Conservation (phyloP, 2,113 vertebrate species). For the Gopherus evgoodei region DNA sequence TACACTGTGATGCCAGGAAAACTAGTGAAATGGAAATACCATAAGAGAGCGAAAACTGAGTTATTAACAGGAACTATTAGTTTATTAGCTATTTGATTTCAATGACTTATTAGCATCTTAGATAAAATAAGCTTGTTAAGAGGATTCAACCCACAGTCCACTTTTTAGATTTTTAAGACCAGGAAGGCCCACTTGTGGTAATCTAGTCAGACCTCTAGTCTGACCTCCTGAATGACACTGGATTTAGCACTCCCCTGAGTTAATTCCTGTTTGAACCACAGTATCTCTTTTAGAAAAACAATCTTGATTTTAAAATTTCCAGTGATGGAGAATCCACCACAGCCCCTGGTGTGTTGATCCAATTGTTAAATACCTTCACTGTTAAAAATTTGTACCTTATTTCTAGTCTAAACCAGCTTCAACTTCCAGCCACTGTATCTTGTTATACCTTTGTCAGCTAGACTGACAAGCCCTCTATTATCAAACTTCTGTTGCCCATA, state of each 20-base stretch:
- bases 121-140: neutral
- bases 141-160: neutral
- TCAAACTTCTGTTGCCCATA: accelerated
- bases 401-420: neutral
- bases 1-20: neutral
- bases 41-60: neutral
- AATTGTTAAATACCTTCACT: neutral
- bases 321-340: neutral
- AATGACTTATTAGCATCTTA: neutral
- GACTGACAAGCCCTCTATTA: neutral
- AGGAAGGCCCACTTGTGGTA: neutral
- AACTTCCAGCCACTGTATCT: neutral
- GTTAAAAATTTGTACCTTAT: neutral
- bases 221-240: neutral
- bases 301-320: neutral
- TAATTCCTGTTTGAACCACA: neutral
- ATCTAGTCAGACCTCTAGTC: neutral
- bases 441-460: neutral
- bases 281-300: neutral
- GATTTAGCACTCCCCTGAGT: neutral
- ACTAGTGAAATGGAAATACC: neutral
- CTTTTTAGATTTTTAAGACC: neutral
- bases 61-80: accelerated
- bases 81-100: neutral
- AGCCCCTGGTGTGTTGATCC: neutral